Evolutionary conservation across 2,888 invertebrate genomes (phyloP), one percentile per base, ranked within the genome.

Genomic region (Cephus pygmeus): DNA sequence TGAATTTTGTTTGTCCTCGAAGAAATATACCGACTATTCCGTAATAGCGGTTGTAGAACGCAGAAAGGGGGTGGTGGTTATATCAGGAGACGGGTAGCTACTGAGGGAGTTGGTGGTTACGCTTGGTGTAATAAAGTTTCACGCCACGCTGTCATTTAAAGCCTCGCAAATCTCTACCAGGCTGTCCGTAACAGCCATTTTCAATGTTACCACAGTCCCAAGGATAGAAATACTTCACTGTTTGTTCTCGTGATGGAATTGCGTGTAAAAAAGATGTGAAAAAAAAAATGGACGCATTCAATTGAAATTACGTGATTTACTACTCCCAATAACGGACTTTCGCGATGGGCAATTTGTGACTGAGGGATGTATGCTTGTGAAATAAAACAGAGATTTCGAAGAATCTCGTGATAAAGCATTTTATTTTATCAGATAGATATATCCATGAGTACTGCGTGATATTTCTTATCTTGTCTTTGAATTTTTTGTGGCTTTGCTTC

Each of bases 141-240:
- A 75, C 79, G 78, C 83, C 79, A 79, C 76, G 82, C 83, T 83
- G 84, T 86, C 85, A 83, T 85, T 86, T 86, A 85, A 85, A 85
- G 80, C 81, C 81, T 85, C 82, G 82, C 85, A 85, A 86, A 85
- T 86, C 85, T 86, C 79, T 69, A 77, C 78, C 81, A 76, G 77
- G 76, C 78, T 81, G 78, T 71, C 77, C 77, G 77, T 76, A 79
- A 79, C 77, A 76, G 73, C 76, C 75, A 73, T 34, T 34, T 33
- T 34, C 75, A 69, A 23, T 33, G 33, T 23, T 33, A n/a, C 69
- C 69, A 3, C 69, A 12, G 33, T 33, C 15, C 30, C 69, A 15
- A 69, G 31, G 12, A 69, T 15, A 30, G 69, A 15, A 40, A 69
- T 30, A 15, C 69, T 69, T 23, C 6, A 69, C 33, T 2, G 69